A percentile compares a stretch with the other conserved stretches of the same genome.
phyloP scores from a whole-genome alignment of 1,140 invertebrate species.

The Ostrea denselamellosa region DNA sequence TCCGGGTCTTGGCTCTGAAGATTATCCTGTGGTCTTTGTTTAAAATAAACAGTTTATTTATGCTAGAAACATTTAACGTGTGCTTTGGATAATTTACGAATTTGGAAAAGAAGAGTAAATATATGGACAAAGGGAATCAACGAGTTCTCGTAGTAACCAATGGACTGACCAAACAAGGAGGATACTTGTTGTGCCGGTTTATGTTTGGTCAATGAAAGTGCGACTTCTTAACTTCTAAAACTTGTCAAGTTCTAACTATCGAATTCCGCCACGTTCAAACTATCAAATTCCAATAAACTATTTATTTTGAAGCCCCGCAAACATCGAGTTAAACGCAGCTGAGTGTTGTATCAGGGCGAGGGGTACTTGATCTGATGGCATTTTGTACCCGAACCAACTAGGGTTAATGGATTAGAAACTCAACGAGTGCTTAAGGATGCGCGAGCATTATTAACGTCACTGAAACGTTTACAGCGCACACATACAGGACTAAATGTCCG shows the following conservation, averaged over 20 bases:
- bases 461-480: background rate
- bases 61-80: constrained; percentile 28
- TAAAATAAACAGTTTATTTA: constrained; percentile 39
- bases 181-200: background rate
- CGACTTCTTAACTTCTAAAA: constrained; percentile 10
- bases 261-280: background rate
- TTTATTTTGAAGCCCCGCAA: constrained; percentile 19
- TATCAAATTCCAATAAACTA: constrained; percentile 33
- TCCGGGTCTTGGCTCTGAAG: background rate
- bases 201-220: constrained; percentile 35
- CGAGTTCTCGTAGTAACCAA: background rate
- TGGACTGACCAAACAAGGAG: constrained; percentile 3
- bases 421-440: background rate
- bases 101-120: constrained; percentile 8
- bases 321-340: background rate
- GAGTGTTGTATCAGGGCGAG: background rate
- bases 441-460: background rate
- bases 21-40: constrained; percentile 24
- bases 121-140: background rate
- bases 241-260: background rate
- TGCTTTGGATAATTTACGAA: constrained; percentile 29
- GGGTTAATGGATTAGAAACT: constrained; percentile 32
- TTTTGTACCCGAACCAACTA: constrained; percentile 24
- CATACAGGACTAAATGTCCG: background rate
- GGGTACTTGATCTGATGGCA: constrained; percentile 17